Conservation (phyloP, 2,888 invertebrate genomes). For the Rhimphoctona megacephalus region DNA sequence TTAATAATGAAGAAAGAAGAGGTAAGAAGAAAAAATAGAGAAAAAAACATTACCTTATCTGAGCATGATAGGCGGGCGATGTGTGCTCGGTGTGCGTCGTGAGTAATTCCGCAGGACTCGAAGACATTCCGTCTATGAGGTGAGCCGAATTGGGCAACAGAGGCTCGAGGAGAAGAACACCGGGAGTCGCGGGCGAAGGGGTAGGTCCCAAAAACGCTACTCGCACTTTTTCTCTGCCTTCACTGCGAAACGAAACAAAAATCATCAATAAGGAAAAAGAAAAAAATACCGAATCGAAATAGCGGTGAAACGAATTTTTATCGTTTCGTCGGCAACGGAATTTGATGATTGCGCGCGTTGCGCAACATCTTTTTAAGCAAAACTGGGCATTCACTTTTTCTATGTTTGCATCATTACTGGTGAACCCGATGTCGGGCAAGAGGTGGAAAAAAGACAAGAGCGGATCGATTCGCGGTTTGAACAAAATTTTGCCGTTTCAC, state of each 20-base stretch:
- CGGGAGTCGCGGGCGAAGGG: conserved; percentile 83
- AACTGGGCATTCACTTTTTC: too few species aligned
- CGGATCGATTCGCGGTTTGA: too few species aligned
- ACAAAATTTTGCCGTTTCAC: too few species aligned
- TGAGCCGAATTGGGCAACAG: conserved; percentile 78
- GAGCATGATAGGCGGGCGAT: conserved; percentile 83
- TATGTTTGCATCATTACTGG: too few species aligned
- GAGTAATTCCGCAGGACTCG: conserved; percentile 81
- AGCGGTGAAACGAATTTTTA: too few species aligned
- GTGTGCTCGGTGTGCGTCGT: conserved; percentile 84
- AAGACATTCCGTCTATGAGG: conserved; percentile 80
- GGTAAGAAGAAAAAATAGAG: not conserved
- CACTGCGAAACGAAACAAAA: conserved; percentile 76
- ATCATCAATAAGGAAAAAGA: not conserved
- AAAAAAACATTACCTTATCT: conserved; percentile 80
- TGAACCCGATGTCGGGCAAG: too few species aligned
- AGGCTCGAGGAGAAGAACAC: conserved; percentile 83
- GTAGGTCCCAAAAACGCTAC: conserved; percentile 83
- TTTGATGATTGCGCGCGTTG: too few species aligned
- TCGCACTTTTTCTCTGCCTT: conserved; percentile 84
- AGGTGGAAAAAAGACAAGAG: too few species aligned
- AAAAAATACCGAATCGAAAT: not conserved
- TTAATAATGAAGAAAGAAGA: too few species aligned
- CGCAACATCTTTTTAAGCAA: too few species aligned
- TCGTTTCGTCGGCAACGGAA: too few species aligned